phyloP scores from a whole-genome alignment of 2,888 invertebrate species.

The Cryptus viduatorius region DNA sequence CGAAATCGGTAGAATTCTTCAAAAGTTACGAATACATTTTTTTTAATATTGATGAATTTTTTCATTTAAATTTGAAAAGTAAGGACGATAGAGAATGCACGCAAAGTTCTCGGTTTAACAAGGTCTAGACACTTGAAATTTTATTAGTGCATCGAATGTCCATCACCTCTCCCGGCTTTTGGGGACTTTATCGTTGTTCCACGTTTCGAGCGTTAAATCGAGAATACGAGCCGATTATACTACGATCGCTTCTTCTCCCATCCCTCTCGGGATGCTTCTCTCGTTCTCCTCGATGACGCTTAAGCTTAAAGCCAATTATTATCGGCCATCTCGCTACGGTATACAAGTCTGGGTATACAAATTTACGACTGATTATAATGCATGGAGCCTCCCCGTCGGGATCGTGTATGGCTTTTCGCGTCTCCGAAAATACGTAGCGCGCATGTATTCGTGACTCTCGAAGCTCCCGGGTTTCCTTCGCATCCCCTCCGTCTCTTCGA shows the following conservation, averaged over 20 bases:
- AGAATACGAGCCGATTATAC: not conserved
- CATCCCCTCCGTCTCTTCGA: not conserved
- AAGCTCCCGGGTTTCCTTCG: not conserved
- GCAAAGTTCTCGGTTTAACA: conserved; percentile 33
- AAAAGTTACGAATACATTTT: not conserved
- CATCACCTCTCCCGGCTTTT: conserved; percentile 1
- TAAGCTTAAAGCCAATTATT: not conserved
- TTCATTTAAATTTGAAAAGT: not conserved
- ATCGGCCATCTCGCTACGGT: not conserved
- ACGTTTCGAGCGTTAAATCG: conserved; percentile 30
- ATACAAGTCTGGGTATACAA: conserved; percentile 60
- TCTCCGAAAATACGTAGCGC: conserved; percentile 12
- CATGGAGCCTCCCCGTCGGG: not conserved
- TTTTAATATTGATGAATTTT: not conserved
- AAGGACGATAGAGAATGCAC: not conserved
- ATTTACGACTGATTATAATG: conserved; percentile 60
- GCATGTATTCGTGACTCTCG: not conserved
- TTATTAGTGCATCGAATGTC: conserved; percentile 22
- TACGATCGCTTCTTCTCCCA: not conserved
- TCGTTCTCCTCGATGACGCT: not conserved
- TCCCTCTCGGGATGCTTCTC: not conserved
- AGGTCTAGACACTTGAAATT: conserved; percentile 51
- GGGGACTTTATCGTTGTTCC: conserved; percentile 48
- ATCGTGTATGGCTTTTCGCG: not conserved
- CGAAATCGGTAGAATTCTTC: no score